phyloP scores from a whole-genome alignment of 2,797 vertebrate species.

The Babyrousa celebensis region DNA sequence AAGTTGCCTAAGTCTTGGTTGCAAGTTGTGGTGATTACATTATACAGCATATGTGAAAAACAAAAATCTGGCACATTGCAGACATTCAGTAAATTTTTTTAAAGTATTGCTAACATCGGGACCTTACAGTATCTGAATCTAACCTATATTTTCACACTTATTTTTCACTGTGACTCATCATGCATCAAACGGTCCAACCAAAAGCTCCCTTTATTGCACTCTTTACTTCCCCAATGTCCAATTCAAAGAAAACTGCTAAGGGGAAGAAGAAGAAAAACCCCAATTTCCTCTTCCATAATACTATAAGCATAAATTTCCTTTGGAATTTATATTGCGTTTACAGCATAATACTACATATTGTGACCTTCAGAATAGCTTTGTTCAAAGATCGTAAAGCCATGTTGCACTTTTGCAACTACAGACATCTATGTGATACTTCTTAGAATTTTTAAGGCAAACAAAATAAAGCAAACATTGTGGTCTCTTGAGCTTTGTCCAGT shows the following conservation, averaged over 20 bases:
- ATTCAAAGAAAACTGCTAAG: constrained; percentile 28
- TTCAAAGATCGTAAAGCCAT: background rate
- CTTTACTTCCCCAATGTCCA: constrained; percentile 7
- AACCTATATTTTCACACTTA: background rate
- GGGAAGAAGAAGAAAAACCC: background rate
- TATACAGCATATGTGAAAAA: background rate
- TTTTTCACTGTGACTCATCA: constrained; percentile 1
- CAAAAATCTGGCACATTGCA: background rate
- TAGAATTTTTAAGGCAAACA: constrained; percentile 40
- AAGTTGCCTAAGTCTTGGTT: background rate
- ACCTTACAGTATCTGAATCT: background rate
- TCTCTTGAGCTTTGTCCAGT: background rate
- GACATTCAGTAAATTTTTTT: background rate
- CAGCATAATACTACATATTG: background rate
- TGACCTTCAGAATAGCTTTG: background rate
- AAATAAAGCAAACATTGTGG: constrained; percentile 45
- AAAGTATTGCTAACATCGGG: background rate
- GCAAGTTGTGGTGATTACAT: background rate
- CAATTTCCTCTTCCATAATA: background rate
- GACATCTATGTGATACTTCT: background rate
- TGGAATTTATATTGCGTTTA: constrained; percentile 29
- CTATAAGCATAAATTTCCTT: constrained; percentile 60
- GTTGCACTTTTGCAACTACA: background rate
- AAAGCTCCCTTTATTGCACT: background rate
- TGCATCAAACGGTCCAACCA: background rate